Conservation (phyloP, 2,888 invertebrate genomes). For the Ecliptopera silaceata region DNA sequence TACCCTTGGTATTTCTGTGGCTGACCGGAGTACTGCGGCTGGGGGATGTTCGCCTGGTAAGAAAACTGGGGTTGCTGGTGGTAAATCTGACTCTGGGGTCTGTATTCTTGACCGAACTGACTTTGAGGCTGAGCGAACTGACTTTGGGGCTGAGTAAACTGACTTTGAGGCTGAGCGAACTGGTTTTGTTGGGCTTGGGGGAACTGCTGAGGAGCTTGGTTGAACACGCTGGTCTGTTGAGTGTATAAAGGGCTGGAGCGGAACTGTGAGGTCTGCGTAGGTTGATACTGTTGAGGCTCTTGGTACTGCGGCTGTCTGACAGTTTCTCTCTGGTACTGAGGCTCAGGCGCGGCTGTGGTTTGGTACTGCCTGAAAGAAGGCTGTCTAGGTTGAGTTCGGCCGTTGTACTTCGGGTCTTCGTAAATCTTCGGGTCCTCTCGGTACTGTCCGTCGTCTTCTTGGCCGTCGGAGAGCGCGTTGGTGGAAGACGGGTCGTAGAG, state of each 20-base stretch:
- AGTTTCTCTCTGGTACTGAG: slow-evolving; percentile 32
- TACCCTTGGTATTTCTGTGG: slow-evolving; percentile 46
- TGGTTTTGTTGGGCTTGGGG: slow-evolving; percentile 65
- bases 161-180: slow-evolving; percentile 70
- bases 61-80: slow-evolving; percentile 42
- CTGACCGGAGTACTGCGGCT: slow-evolving; percentile 38
- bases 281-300: slow-evolving; percentile 43
- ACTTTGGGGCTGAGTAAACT: slow-evolving; percentile 60
- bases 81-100: slow-evolving; percentile 44
- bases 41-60: slow-evolving; percentile 52
- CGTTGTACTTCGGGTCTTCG: slow-evolving; percentile 86
- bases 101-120: slow-evolving; percentile 35
- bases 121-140: no score
- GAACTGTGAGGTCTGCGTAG: slow-evolving; percentile 41
- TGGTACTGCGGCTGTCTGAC: slow-evolving; percentile 37
- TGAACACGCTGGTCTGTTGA: slow-evolving; percentile 57
- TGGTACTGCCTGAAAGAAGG: slow-evolving; percentile 33
- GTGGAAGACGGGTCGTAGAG: slow-evolving; percentile 77
- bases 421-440: slow-evolving; percentile 92
- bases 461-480: slow-evolving; percentile 83
- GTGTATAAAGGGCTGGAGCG: slow-evolving; percentile 45
- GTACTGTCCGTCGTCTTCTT: slow-evolving; percentile 93
- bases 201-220: slow-evolving; percentile 63
- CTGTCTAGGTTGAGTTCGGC: slow-evolving; percentile 35
- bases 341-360: slow-evolving; percentile 26